phyloP scores from a whole-genome alignment of 2,888 invertebrate species.

The Malthinus flaveolus region DNA sequence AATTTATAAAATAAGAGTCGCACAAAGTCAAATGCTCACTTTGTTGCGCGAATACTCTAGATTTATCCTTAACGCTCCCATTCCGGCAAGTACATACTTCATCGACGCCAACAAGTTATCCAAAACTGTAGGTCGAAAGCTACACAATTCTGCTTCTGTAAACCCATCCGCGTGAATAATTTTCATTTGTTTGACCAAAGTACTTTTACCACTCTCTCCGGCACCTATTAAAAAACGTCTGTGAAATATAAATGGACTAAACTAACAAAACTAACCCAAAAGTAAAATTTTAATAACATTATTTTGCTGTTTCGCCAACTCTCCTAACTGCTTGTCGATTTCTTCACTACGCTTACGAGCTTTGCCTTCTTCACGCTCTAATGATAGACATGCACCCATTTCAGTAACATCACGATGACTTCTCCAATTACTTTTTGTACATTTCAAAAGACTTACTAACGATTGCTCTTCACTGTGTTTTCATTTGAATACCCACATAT shows the following conservation, averaged over 20 bases:
- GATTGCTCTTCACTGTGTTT: no score
- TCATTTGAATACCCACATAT: no score
- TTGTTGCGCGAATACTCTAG: conserved; percentile 63
- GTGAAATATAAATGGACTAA: not conserved
- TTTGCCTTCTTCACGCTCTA: conserved; percentile 63
- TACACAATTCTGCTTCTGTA: conserved; percentile 61
- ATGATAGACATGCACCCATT: conserved; percentile 67
- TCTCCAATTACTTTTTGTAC: not conserved
- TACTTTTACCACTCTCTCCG: conserved; percentile 70
- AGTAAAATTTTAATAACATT: conserved; percentile 66
- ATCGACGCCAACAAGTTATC: conserved; percentile 68
- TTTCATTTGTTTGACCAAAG: conserved; percentile 71
- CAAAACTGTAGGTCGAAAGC: conserved; percentile 65
- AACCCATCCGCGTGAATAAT: conserved; percentile 71
- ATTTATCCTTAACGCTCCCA: conserved; percentile 66
- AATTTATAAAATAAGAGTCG: not conserved
- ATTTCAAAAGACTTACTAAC: no score
- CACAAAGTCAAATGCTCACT: conserved; percentile 38
- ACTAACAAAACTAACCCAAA: conserved; percentile 54
- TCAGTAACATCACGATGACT: conserved; percentile 45
- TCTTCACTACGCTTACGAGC: conserved; percentile 64
- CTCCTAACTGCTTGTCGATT: conserved; percentile 63
- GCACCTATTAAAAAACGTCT: conserved; percentile 55
- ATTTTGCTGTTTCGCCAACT: conserved; percentile 61
- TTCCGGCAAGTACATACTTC: conserved; percentile 69